Base-by-base conservation (phyloP, 2,797 vertebrate species). In the Typhlichthys subterraneus region DNA sequence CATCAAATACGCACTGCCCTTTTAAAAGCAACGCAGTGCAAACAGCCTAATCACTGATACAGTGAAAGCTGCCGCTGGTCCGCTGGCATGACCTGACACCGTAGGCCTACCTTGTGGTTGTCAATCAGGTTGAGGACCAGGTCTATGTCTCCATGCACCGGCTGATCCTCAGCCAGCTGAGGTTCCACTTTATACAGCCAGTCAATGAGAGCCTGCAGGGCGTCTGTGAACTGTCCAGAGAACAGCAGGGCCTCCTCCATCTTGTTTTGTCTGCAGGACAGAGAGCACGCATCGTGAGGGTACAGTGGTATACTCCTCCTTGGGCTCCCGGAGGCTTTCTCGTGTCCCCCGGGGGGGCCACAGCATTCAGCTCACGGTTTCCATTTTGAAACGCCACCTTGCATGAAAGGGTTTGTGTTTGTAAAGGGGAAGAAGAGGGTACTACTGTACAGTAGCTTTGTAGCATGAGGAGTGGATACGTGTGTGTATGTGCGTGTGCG, bases 151-250 rank as follows among this genome's bases (percentile, higher is more conserved):
- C 98, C 98, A 0, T 99, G 97, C 10, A 99, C 95, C 0, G 96
- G 97, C 76, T 99, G 98, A 77, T 99, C 98, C 89, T 99, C 97
- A 2, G 97, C 97, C 79, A 99, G 79, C 65, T 98, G 97, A 59
- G 98, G 97, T 67, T 99, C 97, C 65, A 99, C 94, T 89, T 94
- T 95, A 76, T 99, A 99, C 4, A 99, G 90, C 98, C 98, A 99
- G 73, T 99, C 98, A 71, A 99, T 98, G 59, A 99, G 96, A 77
- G 97, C 96, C 89, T 99, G 98, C 52, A 99, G 91, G 67, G 98
- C 98, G 5, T 99, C 98, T 54, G 95, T 98, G 88, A 99, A 99
- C 78, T 99, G 98, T 47, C 98, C 98, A 0, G 98, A 99, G 90
- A 99, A 99, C 58, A 99, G 59, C 59, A 99, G 87, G 12, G 98